Conservation (phyloP, 1,140 invertebrate genomes). For the Papilio xuthus region DNA sequence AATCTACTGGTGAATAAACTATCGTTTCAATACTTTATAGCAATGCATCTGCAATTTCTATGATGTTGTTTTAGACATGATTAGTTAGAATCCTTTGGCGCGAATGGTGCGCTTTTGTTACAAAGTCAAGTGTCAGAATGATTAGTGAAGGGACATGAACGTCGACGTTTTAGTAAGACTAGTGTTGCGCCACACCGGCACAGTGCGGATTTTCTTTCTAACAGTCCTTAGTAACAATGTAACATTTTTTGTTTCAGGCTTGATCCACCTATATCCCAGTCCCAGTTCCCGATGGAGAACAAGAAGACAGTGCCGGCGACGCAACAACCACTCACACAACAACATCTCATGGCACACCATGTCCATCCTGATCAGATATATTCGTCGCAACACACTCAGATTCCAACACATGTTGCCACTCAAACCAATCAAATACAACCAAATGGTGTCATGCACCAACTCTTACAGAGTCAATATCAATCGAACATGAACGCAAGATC, state of each 20-base stretch:
- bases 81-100: no score
- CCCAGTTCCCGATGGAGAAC: slow-evolving; percentile 85
- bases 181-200: no score
- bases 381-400: slow-evolving; percentile 68
- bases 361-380: slow-evolving; percentile 78
- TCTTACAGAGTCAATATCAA: slow-evolving; percentile 75
- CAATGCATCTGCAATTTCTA: slow-evolving; percentile 1
- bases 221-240: neutral
- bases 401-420: slow-evolving; percentile 71
- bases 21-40: slow-evolving; percentile 36
- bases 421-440: slow-evolving; percentile 80
- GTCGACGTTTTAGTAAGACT: no score
- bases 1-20: slow-evolving; percentile 20
- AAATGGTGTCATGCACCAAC: slow-evolving; percentile 76
- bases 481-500: slow-evolving; percentile 78
- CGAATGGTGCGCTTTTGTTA: no score
- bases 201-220: no score
- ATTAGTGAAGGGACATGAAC: no score
- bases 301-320: slow-evolving; percentile 84
- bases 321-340: slow-evolving; percentile 77
- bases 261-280: slow-evolving; percentile 85
- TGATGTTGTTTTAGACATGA: no score
- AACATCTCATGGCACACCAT: slow-evolving; percentile 77
- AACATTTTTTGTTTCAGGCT: slow-evolving; percentile 83
- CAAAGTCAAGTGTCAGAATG: no score